These are phyloP conservation scores for Ivindomyrus marchei DNA, from an alignment of 2,113 vertebrate genomes.

Conservation along the genomic window DNA sequence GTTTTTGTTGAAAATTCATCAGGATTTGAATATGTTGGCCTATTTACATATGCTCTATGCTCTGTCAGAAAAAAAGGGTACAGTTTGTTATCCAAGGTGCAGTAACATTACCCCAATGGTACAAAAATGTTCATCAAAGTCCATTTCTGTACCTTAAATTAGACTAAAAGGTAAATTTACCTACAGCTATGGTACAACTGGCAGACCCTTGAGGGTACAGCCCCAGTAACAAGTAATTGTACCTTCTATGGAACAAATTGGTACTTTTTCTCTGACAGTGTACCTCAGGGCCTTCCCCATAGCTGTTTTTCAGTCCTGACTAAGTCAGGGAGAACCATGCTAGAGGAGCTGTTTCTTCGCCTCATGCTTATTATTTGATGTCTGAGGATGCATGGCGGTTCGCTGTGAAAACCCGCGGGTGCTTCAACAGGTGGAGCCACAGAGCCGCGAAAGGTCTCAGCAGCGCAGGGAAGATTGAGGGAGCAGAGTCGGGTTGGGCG, in stretches of 20 bases:
- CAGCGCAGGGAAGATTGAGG: conserved; percentile 23
- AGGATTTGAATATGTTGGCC: neutral
- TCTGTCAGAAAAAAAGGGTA: neutral
- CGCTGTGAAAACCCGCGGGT: neutral
- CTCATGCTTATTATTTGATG: neutral
- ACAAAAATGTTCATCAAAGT: neutral
- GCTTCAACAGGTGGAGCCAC: conserved; percentile 54
- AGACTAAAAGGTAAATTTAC: neutral
- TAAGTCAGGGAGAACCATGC: neutral
- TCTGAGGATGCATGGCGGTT: neutral
- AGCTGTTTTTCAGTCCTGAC: neutral
- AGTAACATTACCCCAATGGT: neutral
- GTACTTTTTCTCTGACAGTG: neutral
- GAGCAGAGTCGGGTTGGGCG: conserved; percentile 23
- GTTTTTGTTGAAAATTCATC: neutral
- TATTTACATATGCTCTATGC: neutral
- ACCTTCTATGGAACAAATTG: neutral
- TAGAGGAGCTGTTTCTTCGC: neutral
- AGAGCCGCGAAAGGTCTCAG: conserved; percentile 21
- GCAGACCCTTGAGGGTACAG: neutral
- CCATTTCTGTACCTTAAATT: neutral
- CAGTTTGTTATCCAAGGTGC: neutral
- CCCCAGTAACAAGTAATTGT: neutral
- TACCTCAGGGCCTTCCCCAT: neutral
- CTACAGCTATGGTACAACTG: neutral